Conservation (phyloP, 2,113 vertebrate species). For the Grammomys surdaster region DNA sequence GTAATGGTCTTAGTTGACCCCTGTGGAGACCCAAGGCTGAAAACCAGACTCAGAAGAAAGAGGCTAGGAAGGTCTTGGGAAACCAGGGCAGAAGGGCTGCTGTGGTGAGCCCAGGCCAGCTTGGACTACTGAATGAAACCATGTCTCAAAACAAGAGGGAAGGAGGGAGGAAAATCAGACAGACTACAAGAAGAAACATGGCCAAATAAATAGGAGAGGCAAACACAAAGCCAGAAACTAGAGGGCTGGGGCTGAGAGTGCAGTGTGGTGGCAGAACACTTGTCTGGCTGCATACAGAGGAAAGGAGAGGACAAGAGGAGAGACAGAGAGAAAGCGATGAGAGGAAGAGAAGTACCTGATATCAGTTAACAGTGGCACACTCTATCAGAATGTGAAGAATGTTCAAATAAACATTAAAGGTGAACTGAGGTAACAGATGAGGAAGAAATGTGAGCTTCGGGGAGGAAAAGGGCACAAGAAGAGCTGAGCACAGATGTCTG, state of each 20-base stretch:
- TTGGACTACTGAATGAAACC: neutral
- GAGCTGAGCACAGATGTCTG: no score
- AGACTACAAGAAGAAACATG: neutral
- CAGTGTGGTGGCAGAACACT: neutral
- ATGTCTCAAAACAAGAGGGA: neutral
- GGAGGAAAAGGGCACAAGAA: neutral
- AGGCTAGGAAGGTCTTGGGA: neutral
- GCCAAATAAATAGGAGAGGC: neutral
- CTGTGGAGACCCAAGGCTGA: neutral
- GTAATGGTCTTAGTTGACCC: neutral
- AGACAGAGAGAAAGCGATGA: neutral
- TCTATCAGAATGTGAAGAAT: neutral
- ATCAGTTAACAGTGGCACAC: neutral
- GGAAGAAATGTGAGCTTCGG: neutral
- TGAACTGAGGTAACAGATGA: conserved; percentile 26
- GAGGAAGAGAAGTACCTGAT: neutral
- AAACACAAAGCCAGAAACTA: neutral
- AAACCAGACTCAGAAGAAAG: neutral
- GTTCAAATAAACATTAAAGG: neutral
- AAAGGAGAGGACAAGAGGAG: no score
- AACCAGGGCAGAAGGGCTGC: neutral
- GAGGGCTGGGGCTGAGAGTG: neutral
- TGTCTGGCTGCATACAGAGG: neutral
- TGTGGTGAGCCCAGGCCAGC: neutral
- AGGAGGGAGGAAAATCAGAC: neutral